Conservation (phyloP, 2,113 vertebrate genomes). For the Morphnarchus princeps region DNA sequence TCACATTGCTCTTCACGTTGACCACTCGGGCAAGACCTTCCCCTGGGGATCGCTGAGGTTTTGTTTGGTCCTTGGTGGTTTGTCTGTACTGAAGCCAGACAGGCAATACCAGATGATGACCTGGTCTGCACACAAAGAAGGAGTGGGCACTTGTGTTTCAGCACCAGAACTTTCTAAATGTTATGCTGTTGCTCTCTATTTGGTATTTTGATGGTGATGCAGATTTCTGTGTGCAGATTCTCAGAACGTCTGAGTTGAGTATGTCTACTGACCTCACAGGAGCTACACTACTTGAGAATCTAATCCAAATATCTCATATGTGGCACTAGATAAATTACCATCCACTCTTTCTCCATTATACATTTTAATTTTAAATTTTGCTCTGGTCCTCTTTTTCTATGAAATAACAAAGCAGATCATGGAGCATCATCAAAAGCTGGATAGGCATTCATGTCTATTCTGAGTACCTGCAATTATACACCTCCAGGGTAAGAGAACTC, state of each 20-base stretch:
- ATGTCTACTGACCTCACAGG: not conserved
- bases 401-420: not conserved
- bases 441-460: conserved; percentile 5
- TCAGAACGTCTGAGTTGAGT: not conserved
- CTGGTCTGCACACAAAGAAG: not conserved
- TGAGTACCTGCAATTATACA: conserved; percentile 19
- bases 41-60: not conserved
- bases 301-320: not conserved
- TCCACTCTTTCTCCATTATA: not conserved
- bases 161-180: not conserved
- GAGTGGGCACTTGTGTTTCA: accelerated
- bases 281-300: not conserved
- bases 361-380: not conserved
- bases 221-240: not conserved
- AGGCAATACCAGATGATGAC: not conserved
- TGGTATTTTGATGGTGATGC: not conserved
- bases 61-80: not conserved
- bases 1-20: not conserved
- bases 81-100: not conserved
- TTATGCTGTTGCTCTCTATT: not conserved
- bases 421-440: not conserved
- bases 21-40: not conserved
- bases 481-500: not conserved
- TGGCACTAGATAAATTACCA: not conserved
- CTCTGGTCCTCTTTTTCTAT: not conserved